Evolutionary conservation across 2,113 vertebrate genomes (phyloP).

Genomic region (Gymnarchus niloticus): DNA sequence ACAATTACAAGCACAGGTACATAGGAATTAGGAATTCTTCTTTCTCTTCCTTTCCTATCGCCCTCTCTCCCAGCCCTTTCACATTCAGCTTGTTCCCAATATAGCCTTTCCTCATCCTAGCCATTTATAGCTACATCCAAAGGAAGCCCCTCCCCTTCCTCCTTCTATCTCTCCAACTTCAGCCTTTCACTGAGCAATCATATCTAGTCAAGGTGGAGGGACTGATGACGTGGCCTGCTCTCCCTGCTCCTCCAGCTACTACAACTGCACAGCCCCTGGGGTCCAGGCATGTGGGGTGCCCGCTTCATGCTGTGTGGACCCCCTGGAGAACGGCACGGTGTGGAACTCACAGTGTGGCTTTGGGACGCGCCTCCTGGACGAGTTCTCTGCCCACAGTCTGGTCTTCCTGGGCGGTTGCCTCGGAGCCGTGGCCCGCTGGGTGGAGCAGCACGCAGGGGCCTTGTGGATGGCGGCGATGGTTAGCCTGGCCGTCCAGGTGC

Average conservation of each 20-base stretch:
- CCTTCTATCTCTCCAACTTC: not conserved
- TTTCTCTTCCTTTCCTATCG: not conserved
- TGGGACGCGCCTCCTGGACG: conserved; percentile 60
- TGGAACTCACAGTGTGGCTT: conserved; percentile 75
- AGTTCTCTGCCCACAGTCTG: conserved; percentile 47
- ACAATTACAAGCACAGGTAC: too few species aligned
- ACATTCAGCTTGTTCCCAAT: not conserved
- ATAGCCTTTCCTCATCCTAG: too few species aligned
- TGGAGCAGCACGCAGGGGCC: conserved; percentile 47
- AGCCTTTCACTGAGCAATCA: not conserved
- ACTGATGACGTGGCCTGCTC: not conserved
- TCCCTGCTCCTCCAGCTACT: conserved; percentile 65
- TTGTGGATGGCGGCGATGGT: not conserved
- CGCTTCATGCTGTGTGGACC: conserved; percentile 77
- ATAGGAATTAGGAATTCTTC: too few species aligned
- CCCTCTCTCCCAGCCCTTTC: not conserved
- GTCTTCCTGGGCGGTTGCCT: conserved; percentile 73
- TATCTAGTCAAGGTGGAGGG: not conserved
- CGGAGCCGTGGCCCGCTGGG: conserved; percentile 61
- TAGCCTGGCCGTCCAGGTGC: conserved; percentile 59
- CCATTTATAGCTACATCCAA: too few species aligned
- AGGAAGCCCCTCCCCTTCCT: not conserved
- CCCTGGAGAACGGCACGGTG: conserved; percentile 65
- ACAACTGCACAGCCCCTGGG: conserved; percentile 82
- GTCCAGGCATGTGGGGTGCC: conserved; percentile 79